Conservation (phyloP, 1,140 invertebrate genomes). For the Drosophila mojavensis region DNA sequence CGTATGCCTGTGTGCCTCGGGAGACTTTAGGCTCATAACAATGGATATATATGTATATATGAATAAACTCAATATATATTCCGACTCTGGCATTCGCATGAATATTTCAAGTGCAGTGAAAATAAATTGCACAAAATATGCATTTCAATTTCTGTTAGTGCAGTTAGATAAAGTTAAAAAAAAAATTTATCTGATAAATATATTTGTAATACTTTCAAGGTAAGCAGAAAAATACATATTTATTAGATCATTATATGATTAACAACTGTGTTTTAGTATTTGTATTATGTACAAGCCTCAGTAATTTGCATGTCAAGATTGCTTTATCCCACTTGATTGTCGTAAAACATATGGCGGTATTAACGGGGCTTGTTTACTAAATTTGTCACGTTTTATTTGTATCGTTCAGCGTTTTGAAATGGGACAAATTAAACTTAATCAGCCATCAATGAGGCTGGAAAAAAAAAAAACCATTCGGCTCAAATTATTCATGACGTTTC, state of each 20-base stretch:
- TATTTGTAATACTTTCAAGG: background rate
- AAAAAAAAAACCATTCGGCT: conserved; percentile 1
- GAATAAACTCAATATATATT: conserved; percentile 12
- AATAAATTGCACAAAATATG: conserved; percentile 75
- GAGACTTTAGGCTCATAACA: conserved; percentile 54
- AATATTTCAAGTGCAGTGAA: conserved; percentile 66
- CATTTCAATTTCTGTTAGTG: conserved; percentile 75
- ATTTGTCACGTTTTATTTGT: conserved; percentile 27
- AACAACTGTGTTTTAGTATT: too few relatives aligned
- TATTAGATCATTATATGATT: too few relatives aligned
- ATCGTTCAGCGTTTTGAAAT: conserved; percentile 5
- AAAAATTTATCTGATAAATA: background rate
- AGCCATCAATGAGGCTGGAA: conserved; percentile 17
- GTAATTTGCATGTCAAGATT: background rate
- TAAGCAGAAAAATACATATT: background rate
- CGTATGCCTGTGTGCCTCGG: conserved; percentile 28
- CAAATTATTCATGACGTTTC: conserved; percentile 7
- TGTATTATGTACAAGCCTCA: background rate
- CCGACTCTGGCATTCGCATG: conserved; percentile 49
- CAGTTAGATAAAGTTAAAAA: too few relatives aligned
- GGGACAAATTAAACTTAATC: conserved; percentile 33
- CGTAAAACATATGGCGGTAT: background rate
- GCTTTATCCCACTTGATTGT: background rate
- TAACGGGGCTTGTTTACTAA: conserved; percentile 2
- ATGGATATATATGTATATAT: background rate